Evolutionary conservation across 2,888 invertebrate genomes (phyloP).

Genomic region (Philonicus albiceps): DNA sequence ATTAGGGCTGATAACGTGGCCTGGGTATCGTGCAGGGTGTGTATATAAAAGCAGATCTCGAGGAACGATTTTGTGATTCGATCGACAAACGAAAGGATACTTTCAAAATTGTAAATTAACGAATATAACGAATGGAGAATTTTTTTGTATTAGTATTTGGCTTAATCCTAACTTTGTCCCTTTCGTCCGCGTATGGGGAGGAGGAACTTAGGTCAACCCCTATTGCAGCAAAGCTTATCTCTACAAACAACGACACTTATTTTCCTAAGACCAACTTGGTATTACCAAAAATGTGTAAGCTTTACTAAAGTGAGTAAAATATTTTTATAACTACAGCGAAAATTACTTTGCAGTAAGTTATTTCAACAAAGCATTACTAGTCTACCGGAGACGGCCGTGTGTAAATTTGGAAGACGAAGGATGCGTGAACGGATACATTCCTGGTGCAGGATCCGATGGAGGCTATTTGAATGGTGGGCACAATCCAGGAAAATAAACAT

Average conservation of each 20-base stretch:
- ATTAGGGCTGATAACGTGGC: not conserved
- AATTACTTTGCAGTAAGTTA: not conserved
- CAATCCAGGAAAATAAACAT: conserved; percentile 64
- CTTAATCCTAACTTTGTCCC: not conserved
- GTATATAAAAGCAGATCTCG: not conserved
- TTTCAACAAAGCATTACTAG: not conserved
- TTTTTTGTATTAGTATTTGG: not conserved
- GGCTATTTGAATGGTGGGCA: conserved; percentile 63
- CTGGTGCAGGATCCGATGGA: conserved; percentile 64
- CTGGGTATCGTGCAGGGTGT: not conserved
- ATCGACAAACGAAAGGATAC: not conserved
- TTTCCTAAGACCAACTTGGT: not conserved
- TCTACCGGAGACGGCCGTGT: conserved; percentile 50
- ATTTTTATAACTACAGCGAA: not conserved
- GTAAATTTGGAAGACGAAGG: conserved; percentile 67
- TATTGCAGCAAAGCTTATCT: not conserved
- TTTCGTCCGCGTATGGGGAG: not conserved
- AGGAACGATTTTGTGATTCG: not conserved
- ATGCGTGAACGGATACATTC: conserved; percentile 65
- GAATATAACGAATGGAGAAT: not conserved
- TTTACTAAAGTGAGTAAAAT: not conserved
- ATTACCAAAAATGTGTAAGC: not conserved
- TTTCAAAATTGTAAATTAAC: not conserved
- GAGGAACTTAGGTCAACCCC: not conserved
- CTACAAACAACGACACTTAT: not conserved